Evolutionary conservation across 2,797 vertebrate genomes (phyloP), one percentile per base, ranked within the genome.

Genomic region (Chiloscyllium punctatum): DNA sequence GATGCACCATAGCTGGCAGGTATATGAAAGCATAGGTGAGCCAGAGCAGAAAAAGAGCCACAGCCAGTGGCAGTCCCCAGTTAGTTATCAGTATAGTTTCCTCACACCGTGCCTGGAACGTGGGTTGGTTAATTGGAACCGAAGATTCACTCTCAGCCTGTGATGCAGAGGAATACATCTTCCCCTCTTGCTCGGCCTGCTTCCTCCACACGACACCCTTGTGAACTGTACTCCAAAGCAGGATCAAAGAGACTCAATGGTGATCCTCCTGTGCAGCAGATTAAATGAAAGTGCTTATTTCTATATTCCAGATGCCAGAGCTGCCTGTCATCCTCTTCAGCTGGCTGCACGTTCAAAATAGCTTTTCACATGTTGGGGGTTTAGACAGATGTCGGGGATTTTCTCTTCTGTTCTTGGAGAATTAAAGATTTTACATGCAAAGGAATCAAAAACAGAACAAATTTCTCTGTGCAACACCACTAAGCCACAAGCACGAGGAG

Each of bases 1-100:
- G 96, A 95, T 98, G 98, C 86, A 97, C 97, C 0, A 96, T 95
- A 1, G 98, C 97, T 0, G 98, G 98, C 96, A 98, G 97, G 96
- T 98, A 98, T 69, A 98, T 97, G 96, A 98, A 98, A 86, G 97
- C 96, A 9, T 98, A 98, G 94, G 98, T 72, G 33, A 98, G 96
- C 0, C 96, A 97, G 96, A 98, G 97, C 69, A 98, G 71, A 30
- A 98, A 96, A 95, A 98, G 97, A 4, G 97, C 98, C 94, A 98
- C 96, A 74, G 97, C 96, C 96, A 98, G 96, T 62, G 97, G 97
- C 62, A 98, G 0, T 69, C 97, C 97, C 98, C 98, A 98, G 96
- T 98, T 97, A 0, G 97, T 97, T 0, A 97, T 97, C 96, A 97
- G 97, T 68, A 98, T 96, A 1, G 98, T 97, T 96, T 98, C 97